phyloP scores from a whole-genome alignment of 2,797 vertebrate genomes.

The Enteromius argenteus region DNA sequence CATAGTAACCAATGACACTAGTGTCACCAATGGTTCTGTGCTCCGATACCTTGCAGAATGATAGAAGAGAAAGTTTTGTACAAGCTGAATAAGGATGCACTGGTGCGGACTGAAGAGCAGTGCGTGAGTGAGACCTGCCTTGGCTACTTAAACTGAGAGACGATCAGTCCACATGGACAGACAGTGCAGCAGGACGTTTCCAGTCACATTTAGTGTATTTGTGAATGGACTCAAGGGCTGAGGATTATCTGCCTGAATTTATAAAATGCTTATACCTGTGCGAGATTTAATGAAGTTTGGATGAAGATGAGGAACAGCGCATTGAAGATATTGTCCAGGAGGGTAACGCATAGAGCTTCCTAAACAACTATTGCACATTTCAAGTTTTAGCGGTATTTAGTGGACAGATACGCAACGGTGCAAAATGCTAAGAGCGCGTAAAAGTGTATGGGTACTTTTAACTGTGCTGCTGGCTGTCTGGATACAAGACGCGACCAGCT shows the following conservation, averaged over 20 bases:
- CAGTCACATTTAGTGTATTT: slow-evolving; percentile 4
- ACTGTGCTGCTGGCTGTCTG: slow-evolving; percentile 73
- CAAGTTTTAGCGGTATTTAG: not conserved
- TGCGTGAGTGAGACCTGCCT: slow-evolving; percentile 60
- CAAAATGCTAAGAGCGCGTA: slow-evolving; percentile 69
- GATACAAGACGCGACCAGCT: slow-evolving; percentile 71
- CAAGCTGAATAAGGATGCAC: slow-evolving; percentile 70
- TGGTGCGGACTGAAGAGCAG: slow-evolving; percentile 72
- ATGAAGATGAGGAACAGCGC: slow-evolving; percentile 9
- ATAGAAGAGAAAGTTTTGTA: slow-evolving; percentile 56
- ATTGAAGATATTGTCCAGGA: not conserved
- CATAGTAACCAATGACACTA: too few relatives aligned
- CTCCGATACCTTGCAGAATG: not conserved
- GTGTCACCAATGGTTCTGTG: slow-evolving; percentile 51
- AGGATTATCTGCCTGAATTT: not conserved
- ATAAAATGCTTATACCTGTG: slow-evolving; percentile 7
- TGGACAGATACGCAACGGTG: not conserved
- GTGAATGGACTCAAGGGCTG: not conserved
- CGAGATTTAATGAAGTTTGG: slow-evolving; percentile 1
- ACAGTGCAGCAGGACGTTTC: slow-evolving; percentile 35
- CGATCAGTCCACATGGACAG: slow-evolving; percentile 52
- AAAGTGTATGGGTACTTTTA: slow-evolving; percentile 71
- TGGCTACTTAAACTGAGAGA: slow-evolving; percentile 63
- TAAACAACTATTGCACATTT: too few relatives aligned
- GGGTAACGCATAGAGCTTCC: not conserved